These are phyloP conservation scores for Aplidium turbinatum DNA, from an alignment of 23 tunicate genomes.

Conservation along the genomic window DNA sequence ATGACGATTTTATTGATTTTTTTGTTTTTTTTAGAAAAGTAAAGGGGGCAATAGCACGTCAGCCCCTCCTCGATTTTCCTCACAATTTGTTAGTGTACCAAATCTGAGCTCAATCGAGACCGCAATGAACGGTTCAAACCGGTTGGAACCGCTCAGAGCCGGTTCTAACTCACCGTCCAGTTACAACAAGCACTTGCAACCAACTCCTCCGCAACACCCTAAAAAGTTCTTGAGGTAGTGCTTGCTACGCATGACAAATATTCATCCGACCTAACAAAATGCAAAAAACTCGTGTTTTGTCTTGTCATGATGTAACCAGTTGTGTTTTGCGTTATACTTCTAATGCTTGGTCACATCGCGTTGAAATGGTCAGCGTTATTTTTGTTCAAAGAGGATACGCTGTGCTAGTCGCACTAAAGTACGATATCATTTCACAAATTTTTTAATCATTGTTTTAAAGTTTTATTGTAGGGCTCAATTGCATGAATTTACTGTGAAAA, in stretches of 20 bases:
- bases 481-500: no score
- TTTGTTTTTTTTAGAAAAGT: slow-evolving; percentile 49
- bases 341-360: no score
- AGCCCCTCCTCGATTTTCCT: slow-evolving; percentile 64
- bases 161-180: slow-evolving; percentile 68
- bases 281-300: no score
- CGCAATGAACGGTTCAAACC: slow-evolving; percentile 76
- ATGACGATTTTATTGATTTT: not conserved
- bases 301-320: no score
- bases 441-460: no score
- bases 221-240: slow-evolving; percentile 85
- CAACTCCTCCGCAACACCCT: slow-evolving; percentile 88
- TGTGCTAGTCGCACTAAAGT: no score
- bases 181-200: slow-evolving; percentile 57
- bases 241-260: not conserved
- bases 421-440: no score
- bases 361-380: no score
- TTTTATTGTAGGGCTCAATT: no score
- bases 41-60: slow-evolving; percentile 36
- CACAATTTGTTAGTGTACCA: slow-evolving; percentile 86
- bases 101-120: slow-evolving; percentile 79
- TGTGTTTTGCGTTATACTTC: no score
- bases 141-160: slow-evolving; percentile 77
- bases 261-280: no score
- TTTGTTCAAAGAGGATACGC: no score